phyloP scores from a whole-genome alignment of 2,797 vertebrate species.

The Gallirallus australis region DNA sequence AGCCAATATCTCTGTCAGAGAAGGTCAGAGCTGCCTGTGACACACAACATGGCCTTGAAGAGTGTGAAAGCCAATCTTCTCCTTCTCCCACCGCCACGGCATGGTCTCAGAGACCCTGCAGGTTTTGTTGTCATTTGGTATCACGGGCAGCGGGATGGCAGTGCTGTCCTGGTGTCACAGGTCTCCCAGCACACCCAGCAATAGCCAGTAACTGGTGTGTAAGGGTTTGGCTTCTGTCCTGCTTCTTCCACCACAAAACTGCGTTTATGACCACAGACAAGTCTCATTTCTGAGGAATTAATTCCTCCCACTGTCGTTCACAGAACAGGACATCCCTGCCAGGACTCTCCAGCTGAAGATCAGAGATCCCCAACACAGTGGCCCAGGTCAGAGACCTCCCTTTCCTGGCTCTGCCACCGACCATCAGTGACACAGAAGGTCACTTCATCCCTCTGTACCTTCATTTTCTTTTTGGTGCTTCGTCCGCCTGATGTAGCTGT shows the following conservation, averaged over 20 bases:
- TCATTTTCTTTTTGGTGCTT: not conserved
- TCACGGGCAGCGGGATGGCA: accelerated
- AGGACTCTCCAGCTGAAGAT: not conserved
- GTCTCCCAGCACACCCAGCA: not conserved
- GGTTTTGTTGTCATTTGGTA: not conserved
- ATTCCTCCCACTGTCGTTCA: not conserved
- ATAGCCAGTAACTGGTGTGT: accelerated
- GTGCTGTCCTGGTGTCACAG: not conserved
- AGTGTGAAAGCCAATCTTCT: not conserved
- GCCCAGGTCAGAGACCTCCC: not conserved
- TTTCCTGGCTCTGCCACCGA: not conserved
- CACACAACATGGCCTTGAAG: not conserved
- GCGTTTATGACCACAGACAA: accelerated
- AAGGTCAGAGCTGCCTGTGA: not conserved
- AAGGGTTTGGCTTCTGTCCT: not conserved
- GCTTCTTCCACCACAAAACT: not conserved
- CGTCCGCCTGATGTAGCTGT: not conserved
- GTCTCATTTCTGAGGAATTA: not conserved
- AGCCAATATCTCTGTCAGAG: not conserved
- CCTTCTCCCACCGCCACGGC: not conserved
- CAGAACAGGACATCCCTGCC: not conserved
- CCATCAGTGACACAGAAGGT: not conserved
- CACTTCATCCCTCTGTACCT: not conserved
- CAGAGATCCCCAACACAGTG: not conserved
- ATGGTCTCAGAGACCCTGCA: accelerated